These are phyloP conservation scores for Oreochromis tanganicae DNA, from an alignment of 2,113 vertebrate genomes.

Conservation along the genomic window DNA sequence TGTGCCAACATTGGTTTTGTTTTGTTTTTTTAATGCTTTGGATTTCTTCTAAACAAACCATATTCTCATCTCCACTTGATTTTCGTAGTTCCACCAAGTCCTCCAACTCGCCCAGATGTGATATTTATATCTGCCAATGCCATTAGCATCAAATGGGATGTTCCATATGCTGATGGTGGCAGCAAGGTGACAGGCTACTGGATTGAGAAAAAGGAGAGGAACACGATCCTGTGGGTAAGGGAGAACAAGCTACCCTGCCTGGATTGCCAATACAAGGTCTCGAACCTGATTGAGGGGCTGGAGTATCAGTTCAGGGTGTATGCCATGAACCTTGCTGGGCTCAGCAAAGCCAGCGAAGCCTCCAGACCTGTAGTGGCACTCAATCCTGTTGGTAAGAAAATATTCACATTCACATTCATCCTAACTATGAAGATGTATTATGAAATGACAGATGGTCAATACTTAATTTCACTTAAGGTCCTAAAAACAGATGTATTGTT, in stretches of 20 bases:
- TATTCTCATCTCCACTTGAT: neutral
- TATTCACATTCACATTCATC: neutral
- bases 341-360: slow-evolving; percentile 97
- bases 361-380: slow-evolving; percentile 89
- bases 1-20: neutral
- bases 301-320: slow-evolving; percentile 98
- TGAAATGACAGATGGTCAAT: neutral
- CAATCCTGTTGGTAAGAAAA: slow-evolving; percentile 91
- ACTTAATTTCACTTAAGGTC: neutral
- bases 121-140: slow-evolving; percentile 82
- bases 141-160: slow-evolving; percentile 93
- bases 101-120: slow-evolving; percentile 91
- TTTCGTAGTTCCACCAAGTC: slow-evolving; percentile 86
- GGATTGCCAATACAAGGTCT: slow-evolving; percentile 90
- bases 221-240: slow-evolving; percentile 96
- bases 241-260: slow-evolving; percentile 94
- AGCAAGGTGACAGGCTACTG: slow-evolving; percentile 93
- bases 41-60: neutral
- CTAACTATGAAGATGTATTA: neutral
- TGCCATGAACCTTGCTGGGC: slow-evolving; percentile 91
- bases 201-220: slow-evolving; percentile 99
- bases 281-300: slow-evolving; percentile 87
- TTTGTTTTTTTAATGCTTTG: neutral
- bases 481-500: neutral
- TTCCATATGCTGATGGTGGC: slow-evolving; percentile 94